Evolutionary conservation across 1,140 invertebrate genomes (phyloP), one percentile per base, ranked within the genome.

Genomic region (Subanguina moxae): DNA sequence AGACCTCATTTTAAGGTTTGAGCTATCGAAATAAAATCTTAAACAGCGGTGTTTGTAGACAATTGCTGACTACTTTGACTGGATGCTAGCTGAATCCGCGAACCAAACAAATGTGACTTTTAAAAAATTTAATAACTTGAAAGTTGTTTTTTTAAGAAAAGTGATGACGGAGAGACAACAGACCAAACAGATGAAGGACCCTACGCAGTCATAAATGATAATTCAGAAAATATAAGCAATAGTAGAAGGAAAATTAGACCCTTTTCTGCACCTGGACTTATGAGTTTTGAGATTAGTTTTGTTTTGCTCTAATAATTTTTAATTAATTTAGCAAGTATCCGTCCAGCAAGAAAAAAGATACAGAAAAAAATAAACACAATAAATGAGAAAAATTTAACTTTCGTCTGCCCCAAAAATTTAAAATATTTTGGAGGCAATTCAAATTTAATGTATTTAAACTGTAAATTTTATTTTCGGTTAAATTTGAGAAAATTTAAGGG

Each of bases 41-140:
- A 61, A 61, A 61, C 52, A 28, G 28, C 13, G 3, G 9, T 56
- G 3, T 56, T 71, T 74, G 23, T 70, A 76, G 56, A 76, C 75
- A 8, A 74, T 74, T 64, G 75, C 61, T 13, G 73, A 74, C 23
- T 74, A 78, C 57, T 74, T 74, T 48, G 75, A 78, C 13, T 74
- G 73, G 73, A 73, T 74, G 23, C 1, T 74, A 23, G 42, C 27
- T 11, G 73, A 74, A 43, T 38, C 75, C 15, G 69, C 61, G 19
- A 71, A 71, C 59, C 43, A 43, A n/a, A 17, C 30, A 30, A 13
- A 43, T 25, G 65, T 70, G 7, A 42, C n/a, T n/a, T n/a, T n/a
- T n/a, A n/a, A n/a, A n/a, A n/a, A n/a, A n/a, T n/a, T n/a, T n/a
- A n/a, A n/a, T n/a, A n/a, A n/a, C n/a, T 21, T n/a, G 38, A 30